Evolutionary conservation across 2,113 vertebrate genomes (phyloP).

Genomic region (Megaleporinus macrocephalus): DNA sequence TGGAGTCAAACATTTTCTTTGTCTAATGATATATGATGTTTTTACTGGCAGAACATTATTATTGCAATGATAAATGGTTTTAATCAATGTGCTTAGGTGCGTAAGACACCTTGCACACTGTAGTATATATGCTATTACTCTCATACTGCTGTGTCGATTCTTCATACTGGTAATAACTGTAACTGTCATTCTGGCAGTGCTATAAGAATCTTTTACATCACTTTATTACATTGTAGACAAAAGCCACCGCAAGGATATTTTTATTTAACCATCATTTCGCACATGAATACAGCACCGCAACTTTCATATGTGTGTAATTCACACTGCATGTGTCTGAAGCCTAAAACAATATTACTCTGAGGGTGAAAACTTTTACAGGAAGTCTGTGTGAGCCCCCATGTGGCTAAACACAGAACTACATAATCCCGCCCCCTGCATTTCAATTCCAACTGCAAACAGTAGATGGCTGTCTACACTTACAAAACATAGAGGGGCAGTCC

Average conservation of each 20-base stretch:
- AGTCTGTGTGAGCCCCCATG: slow-evolving; percentile 5
- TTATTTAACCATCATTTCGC: neutral
- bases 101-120: too few relatives aligned
- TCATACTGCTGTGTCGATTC: neutral
- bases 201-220: neutral
- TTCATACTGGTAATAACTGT: neutral
- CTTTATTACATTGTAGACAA: neutral
- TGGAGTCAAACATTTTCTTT: too few relatives aligned
- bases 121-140: neutral
- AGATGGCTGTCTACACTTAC: neutral
- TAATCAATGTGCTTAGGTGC: too few relatives aligned
- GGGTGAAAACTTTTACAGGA: neutral
- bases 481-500: neutral
- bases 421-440: neutral
- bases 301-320: neutral
- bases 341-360: neutral
- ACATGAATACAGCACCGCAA: neutral
- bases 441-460: neutral
- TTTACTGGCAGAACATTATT: too few relatives aligned
- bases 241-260: neutral
- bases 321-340: neutral
- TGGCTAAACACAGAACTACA: slow-evolving; percentile 16
- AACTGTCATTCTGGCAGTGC: too few relatives aligned
- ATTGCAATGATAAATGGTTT: too few relatives aligned
- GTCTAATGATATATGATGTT: too few relatives aligned